These are phyloP conservation scores for Oscheius sp. DNA, from an alignment of 1,140 invertebrate species.

Conservation along the genomic window DNA sequence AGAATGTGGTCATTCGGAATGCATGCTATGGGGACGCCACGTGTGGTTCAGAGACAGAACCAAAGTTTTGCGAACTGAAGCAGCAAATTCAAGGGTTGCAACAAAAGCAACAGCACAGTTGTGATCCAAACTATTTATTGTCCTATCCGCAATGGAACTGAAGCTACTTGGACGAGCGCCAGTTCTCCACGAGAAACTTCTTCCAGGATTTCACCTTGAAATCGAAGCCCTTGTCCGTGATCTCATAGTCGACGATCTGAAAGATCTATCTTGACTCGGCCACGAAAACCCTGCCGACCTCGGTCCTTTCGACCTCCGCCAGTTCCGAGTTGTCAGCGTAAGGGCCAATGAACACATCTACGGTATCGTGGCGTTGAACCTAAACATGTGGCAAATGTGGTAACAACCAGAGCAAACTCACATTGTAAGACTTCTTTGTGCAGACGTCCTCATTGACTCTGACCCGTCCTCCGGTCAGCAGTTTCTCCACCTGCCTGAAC, in stretches of 20 bases:
- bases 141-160: neutral
- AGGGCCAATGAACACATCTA: slow-evolving; percentile 36
- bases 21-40: neutral
- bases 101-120: neutral
- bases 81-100: neutral
- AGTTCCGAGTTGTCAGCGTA: slow-evolving; percentile 32
- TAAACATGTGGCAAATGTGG: slow-evolving; percentile 25
- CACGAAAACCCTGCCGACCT: slow-evolving; percentile 20
- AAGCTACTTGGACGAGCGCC: slow-evolving; percentile 20
- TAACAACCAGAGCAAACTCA: slow-evolving; percentile 15
- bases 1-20: neutral
- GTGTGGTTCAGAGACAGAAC: neutral
- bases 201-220: slow-evolving; percentile 36
- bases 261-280: neutral
- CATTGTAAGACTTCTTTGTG: slow-evolving; percentile 48
- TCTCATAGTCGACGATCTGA: slow-evolving; percentile 37
- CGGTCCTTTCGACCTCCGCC: slow-evolving; percentile 31
- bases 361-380: slow-evolving; percentile 34
- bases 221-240: slow-evolving; percentile 38
- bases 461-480: slow-evolving; percentile 41
- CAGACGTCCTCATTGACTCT: slow-evolving; percentile 40
- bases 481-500: slow-evolving; percentile 38
- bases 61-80: neutral
- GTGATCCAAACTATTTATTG: neutral
- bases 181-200: slow-evolving; percentile 41